phyloP scores from a whole-genome alignment of 2,113 vertebrate species.

The Myrmecobius fasciatus region DNA sequence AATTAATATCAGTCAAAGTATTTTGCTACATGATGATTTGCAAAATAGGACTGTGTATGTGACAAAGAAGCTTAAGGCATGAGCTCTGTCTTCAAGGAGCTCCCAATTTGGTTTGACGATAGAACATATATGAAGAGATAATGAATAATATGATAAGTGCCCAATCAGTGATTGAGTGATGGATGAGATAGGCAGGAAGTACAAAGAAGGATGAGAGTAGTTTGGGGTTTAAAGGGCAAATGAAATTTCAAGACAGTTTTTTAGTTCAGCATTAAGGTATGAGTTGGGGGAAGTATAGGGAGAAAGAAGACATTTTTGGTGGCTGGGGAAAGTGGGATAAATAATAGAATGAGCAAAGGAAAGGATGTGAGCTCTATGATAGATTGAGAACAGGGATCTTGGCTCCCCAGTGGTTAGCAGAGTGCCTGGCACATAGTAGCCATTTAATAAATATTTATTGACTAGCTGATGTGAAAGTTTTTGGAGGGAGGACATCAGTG shows the following conservation, averaged over 20 bases:
- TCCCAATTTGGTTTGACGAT: not conserved
- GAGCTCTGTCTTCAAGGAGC: not conserved
- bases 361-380: not conserved
- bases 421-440: not conserved
- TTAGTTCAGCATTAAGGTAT: not conserved
- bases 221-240: not conserved
- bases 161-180: not conserved
- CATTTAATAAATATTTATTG: not conserved
- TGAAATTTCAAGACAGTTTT: not conserved
- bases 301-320: not conserved
- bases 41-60: not conserved
- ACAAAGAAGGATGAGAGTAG: not conserved
- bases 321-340: not conserved
- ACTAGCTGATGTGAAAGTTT: not conserved
- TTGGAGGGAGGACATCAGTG: not conserved
- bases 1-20: not conserved
- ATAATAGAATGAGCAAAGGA: not conserved
- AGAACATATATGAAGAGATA: not conserved
- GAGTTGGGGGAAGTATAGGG: not conserved
- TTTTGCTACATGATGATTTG: not conserved
- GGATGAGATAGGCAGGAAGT: not conserved
- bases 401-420: not conserved
- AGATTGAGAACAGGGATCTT: not conserved
- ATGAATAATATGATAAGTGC: not conserved
- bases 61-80: not conserved